These are phyloP conservation scores for Drosophila cognata DNA, from an alignment of 2,888 invertebrate species.

Conservation along the genomic window DNA sequence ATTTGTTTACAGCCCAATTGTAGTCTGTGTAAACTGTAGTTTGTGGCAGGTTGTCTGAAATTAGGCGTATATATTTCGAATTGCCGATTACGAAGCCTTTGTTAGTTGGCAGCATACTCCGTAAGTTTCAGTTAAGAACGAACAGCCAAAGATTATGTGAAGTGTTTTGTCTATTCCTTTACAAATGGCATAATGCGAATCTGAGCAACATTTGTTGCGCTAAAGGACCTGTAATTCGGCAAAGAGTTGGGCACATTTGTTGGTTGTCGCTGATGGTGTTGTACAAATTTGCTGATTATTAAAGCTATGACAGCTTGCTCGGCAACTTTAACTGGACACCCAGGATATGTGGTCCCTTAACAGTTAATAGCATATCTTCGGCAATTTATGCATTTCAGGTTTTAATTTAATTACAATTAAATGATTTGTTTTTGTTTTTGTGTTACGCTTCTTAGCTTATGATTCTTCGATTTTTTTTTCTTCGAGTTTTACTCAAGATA, in stretches of 20 bases:
- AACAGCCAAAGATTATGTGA: background rate
- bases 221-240: background rate
- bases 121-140: background rate
- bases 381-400: background rate
- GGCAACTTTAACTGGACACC: background rate
- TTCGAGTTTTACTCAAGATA: background rate
- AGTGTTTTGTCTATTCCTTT: background rate
- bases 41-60: background rate
- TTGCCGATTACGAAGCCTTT: background rate
- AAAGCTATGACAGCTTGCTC: background rate
- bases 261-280: no score
- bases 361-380: background rate
- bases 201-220: background rate
- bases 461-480: background rate
- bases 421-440: background rate
- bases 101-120: background rate
- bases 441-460: no score
- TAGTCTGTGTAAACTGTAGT: background rate
- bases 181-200: background rate
- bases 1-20: slow-evolving; percentile 22
- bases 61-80: background rate
- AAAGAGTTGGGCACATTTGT: background rate
- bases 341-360: background rate
- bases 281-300: background rate
- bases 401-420: background rate